Percentiles rank a stretch among this genome's conserved stretches.
These are phyloP conservation scores for Deilephila elpenor DNA, from an alignment of 2,888 invertebrate genomes.

Conservation along the genomic window DNA sequence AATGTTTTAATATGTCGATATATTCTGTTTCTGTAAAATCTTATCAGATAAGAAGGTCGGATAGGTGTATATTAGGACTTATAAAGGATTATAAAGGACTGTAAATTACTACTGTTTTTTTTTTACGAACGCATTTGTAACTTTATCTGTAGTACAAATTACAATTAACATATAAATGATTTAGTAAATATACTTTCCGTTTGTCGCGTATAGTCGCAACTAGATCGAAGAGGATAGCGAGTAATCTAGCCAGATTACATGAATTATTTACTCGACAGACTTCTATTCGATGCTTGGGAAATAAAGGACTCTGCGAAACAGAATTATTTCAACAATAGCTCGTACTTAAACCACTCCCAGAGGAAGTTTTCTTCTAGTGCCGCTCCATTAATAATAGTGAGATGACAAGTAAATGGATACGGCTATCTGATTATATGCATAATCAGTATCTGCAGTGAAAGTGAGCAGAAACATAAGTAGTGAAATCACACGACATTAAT, in stretches of 20 bases:
- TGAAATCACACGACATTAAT: slow-evolving; percentile 27
- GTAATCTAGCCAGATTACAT: slow-evolving; percentile 21
- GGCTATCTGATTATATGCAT: not conserved
- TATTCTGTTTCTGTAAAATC: too few species aligned
- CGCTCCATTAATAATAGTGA: not conserved
- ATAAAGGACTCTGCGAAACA: slow-evolving; percentile 10
- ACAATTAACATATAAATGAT: slow-evolving; percentile 3
- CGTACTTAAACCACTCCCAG: not conserved
- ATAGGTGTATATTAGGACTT: too few species aligned
- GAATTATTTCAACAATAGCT: slow-evolving; percentile 9
- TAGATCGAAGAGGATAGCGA: not conserved
- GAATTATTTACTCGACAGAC: slow-evolving; percentile 23
- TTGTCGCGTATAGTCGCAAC: slow-evolving; percentile 8
- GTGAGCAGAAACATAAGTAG: slow-evolving; percentile 37
- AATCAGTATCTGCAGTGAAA: slow-evolving; percentile 8
- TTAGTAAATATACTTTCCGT: not conserved
- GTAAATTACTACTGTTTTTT: not conserved
- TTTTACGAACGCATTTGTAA: not conserved
- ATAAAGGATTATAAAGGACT: too few species aligned
- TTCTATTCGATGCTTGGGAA: slow-evolving; percentile 17
- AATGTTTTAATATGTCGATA: too few species aligned
- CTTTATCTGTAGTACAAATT: not conserved
- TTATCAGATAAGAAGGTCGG: too few species aligned
- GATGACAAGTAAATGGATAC: not conserved
- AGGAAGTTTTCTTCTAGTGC: not conserved